Evolutionary conservation across 2,888 invertebrate species (phyloP).

Genomic region (Gasteruption jaculator): DNA sequence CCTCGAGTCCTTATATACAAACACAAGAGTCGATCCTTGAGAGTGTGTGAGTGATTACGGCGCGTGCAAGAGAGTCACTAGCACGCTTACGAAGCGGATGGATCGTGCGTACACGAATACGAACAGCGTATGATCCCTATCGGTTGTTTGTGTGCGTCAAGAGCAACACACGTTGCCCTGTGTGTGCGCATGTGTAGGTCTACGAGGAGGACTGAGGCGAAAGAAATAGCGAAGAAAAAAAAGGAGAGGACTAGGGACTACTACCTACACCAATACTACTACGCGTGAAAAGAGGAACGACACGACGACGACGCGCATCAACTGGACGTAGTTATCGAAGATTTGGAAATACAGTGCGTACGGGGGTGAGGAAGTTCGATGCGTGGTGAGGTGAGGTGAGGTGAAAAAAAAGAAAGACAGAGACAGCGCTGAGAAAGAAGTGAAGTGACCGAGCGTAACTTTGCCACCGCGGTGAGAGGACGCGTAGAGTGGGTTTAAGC

Average conservation of each 20-base stretch:
- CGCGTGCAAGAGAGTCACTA: constrained; percentile 20
- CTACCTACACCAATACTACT: too few relatives aligned
- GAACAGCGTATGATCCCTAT: too few relatives aligned
- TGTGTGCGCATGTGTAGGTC: constrained; percentile 17
- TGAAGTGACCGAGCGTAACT: constrained; percentile 33
- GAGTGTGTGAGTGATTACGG: constrained; percentile 22
- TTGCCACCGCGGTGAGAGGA: constrained; percentile 26
- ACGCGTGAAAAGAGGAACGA: constrained; percentile 22
- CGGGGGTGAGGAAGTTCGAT: constrained; percentile 11
- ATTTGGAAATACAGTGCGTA: constrained; percentile 12
- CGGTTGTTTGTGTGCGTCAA: too few relatives aligned
- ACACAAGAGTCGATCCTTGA: constrained; percentile 13
- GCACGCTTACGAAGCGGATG: constrained; percentile 19
- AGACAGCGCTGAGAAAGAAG: constrained; percentile 24
- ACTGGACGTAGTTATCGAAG: constrained; percentile 14
- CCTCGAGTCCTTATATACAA: constrained; percentile 19
- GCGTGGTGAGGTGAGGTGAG: constrained; percentile 7
- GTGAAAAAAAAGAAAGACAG: constrained; percentile 16
- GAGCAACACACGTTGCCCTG: constrained; percentile 7
- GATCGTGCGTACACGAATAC: constrained; percentile 24
- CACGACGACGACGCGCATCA: constrained; percentile 17
- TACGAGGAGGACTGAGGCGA: constrained; percentile 15
- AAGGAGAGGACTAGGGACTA: too few relatives aligned
- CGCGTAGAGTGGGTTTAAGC: constrained; percentile 15
- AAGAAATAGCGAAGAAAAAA: too few relatives aligned